Evolutionary conservation across 2,888 invertebrate species (phyloP), one percentile per base, ranked within the genome.

Genomic region (Megamerina dolium): DNA sequence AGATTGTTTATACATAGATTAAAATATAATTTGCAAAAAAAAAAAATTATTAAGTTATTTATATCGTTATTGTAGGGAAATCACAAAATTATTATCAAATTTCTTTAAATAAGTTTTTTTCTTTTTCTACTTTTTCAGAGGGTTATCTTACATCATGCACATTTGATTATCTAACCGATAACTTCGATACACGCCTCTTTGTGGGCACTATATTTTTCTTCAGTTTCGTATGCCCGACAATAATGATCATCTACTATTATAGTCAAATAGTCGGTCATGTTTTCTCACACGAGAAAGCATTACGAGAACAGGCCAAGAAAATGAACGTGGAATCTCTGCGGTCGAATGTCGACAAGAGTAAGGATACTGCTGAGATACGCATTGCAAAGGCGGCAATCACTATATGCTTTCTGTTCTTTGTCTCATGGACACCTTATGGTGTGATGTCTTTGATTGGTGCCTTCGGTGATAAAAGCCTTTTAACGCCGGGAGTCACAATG

Each of bases 361-460:
- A 67, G 47, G 63, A 87, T 53, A 85, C 87, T 1, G 86, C 87
- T 0, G 90, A 90, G 66, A 81, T 90, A 54, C 76, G 87, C 55
- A 90, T 90, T 59, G 89, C 90, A 1, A 90, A 90, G 63, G 88
- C 91, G 9, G 89, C 89, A 3, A 86, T 92, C 32, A 86, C 90
- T 1, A 83, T 90, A 31, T 86, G 90, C 59, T 91, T 87, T 68
- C 72, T 90, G 3, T 90, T 83, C 67, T 81, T 92, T 16, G 80
- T 86, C 3, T 86, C 91, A 0, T 93, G 93, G 92, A 88, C 88
- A 4, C 93, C 93, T 0, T 93, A 93, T 61, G 91, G 87, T 1
- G 80, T 87, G 1, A 80, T 80, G 66, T 82, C 92, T 1, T 74
- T 90, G 43, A 87, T 85, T 53, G 89, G 88, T 3, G 85, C 86